These are phyloP conservation scores for Xiphydria camelus DNA, from an alignment of 2,888 invertebrate species.

Conservation along the genomic window DNA sequence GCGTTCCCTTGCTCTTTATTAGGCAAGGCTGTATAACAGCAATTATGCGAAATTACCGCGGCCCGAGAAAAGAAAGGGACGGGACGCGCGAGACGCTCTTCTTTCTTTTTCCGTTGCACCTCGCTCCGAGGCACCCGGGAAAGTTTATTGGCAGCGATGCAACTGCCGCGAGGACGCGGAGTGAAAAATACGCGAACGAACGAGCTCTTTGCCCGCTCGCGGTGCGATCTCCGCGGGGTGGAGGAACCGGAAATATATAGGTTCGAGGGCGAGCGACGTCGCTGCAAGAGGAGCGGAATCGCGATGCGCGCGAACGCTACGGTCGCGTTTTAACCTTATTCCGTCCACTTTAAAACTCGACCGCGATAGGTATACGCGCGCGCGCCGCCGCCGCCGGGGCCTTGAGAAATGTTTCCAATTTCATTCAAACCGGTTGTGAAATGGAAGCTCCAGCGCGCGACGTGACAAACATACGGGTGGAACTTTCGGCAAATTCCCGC, in stretches of 20 bases:
- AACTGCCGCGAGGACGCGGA: too few relatives aligned
- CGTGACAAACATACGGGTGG: slow-evolving; percentile 51
- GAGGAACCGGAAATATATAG: too few relatives aligned
- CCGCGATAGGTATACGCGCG: slow-evolving; percentile 10
- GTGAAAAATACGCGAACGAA: too few relatives aligned
- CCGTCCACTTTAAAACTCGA: slow-evolving; percentile 30
- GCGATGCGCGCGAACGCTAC: slow-evolving; percentile 19
- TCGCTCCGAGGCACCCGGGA: slow-evolving; percentile 1
- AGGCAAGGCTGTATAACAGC: slow-evolving; percentile 37
- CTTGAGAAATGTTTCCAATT: slow-evolving; percentile 55
- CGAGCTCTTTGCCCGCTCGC: too few relatives aligned
- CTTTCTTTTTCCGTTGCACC: too few relatives aligned
- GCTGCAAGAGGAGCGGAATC: too few relatives aligned
- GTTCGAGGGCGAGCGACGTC: too few relatives aligned
- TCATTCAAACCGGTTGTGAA: slow-evolving; percentile 48
- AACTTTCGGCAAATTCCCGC: slow-evolving; percentile 39
- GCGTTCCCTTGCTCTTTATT: slow-evolving; percentile 35
- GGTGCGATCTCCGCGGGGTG: too few relatives aligned
- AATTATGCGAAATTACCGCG: slow-evolving; percentile 35
- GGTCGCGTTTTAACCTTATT: slow-evolving; percentile 15
- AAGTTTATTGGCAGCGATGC: too few relatives aligned
- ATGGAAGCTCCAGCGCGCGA: slow-evolving; percentile 36
- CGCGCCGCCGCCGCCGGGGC: slow-evolving; percentile 19
- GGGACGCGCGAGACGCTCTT: too few relatives aligned
- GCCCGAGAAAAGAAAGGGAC: slow-evolving; percentile 23